Base-by-base conservation (phyloP, 2,888 invertebrate genomes). In the Monopis laevigella region DNA sequence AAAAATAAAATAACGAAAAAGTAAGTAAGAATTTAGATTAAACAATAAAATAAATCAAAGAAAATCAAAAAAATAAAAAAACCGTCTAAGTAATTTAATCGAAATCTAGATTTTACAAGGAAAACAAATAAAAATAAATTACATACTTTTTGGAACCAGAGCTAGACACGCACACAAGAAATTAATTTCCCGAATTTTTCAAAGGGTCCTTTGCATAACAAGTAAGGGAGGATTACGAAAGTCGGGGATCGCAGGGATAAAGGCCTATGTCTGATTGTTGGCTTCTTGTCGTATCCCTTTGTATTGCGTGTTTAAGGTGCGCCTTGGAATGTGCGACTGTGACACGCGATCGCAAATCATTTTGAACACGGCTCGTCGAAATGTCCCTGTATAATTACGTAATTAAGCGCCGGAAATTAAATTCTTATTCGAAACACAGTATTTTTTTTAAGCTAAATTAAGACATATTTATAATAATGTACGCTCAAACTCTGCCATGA, bases 171-270 rank as follows among this genome's bases (percentile, higher is more conserved):
- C 17, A 32, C 32, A 32, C 32, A 17, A 32, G 17, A 32, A 16
- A 32, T 32, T 32, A 32, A 32, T 32, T 32, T 32, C 16, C 32
- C 32, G 30, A 32, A 32, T 32, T 32, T 32, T 32, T 32, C 32
- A 32, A 32, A 32, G 32, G 32, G 32, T 32, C 32, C n/a, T 32
- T 32, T 32, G 32, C 32, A 32, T 32, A 32, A 32, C 32, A 32
- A 32, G 32, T 10, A 32, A 32, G 32, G 32, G 32, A 16, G 32
- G 32, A 32, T 32, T 32, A 32, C 32, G n/a, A 32, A 16, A 10
- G 14, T 17, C 4, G n/a, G 3, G 32, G 17, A 14, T 17, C 32
- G 32, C 8, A 32, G n/a, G 32, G 17, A 32, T 32, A 7, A 17
- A 3, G 32, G 32, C 14, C n/a, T 4, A n/a, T 32, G 17, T n/a